A percentile compares a stretch with the other conserved stretches of the same genome.
These are phyloP conservation scores for Sebastes taczanowskii DNA, from an alignment of 2,797 vertebrate species.

Conservation along the genomic window DNA sequence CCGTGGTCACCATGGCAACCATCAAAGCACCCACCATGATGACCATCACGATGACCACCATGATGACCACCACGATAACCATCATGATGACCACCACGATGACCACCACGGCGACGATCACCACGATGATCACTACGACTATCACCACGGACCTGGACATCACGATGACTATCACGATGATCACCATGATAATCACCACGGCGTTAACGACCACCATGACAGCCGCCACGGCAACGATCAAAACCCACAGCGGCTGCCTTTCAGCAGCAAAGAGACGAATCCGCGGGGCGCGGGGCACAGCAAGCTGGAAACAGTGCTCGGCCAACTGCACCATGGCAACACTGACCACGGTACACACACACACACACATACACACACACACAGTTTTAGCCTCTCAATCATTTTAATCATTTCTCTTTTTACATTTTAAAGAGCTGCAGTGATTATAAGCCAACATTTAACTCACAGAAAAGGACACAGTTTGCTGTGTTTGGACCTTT, in stretches of 20 bases:
- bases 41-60: not conserved
- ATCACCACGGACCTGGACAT: not conserved
- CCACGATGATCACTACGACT: not conserved
- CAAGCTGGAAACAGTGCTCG: slow-evolving; percentile 79
- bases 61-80: not conserved
- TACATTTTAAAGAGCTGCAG: not conserved
- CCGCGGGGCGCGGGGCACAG: slow-evolving; percentile 45
- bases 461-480: not conserved
- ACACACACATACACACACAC: not conserved
- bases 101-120: not conserved
- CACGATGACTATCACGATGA: slow-evolving; percentile 8
- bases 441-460: not conserved
- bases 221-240: slow-evolving; percentile 26
- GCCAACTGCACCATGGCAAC: slow-evolving; percentile 72
- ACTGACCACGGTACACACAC: slow-evolving; percentile 66
- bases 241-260: slow-evolving; percentile 39
- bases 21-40: not conserved
- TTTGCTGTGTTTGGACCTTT: no score
- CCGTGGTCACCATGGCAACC: not conserved
- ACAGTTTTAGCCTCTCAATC: not conserved
- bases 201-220: slow-evolving; percentile 5
- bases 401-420: not conserved
- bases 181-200: not conserved
- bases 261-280: slow-evolving; percentile 52
- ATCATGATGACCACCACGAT: not conserved